phyloP scores from a whole-genome alignment of 2,888 invertebrate genomes.

The Drosophila limbata region DNA sequence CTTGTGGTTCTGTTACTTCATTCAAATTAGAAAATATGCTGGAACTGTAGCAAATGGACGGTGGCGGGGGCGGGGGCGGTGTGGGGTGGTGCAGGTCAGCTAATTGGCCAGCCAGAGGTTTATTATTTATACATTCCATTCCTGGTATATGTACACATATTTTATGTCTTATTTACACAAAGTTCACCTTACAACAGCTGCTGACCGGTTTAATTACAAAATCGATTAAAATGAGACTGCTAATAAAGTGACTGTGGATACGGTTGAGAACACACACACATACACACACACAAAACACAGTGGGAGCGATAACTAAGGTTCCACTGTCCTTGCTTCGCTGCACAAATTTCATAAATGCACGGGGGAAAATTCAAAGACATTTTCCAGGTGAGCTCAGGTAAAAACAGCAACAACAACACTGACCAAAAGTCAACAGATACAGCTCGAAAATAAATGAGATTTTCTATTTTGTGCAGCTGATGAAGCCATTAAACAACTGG shows the following conservation, averaged over 20 bases:
- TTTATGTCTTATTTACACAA: conserved; percentile 65
- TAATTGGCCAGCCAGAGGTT: conserved; percentile 70
- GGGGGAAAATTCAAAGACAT: conserved; percentile 27
- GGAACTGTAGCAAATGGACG: conserved; percentile 24
- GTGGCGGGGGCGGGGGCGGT: not conserved
- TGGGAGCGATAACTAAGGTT: not conserved
- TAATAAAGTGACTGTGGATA: conserved; percentile 39
- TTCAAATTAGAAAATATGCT: conserved; percentile 73
- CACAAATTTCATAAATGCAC: conserved; percentile 33
- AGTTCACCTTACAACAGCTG: conserved; percentile 54
- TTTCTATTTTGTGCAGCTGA: conserved; percentile 55
- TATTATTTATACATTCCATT: conserved; percentile 69
- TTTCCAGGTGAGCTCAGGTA: conserved; percentile 26
- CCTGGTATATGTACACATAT: conserved; percentile 19
- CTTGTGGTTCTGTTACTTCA: conserved; percentile 63
- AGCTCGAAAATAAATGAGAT: conserved; percentile 52
- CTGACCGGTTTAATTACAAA: conserved; percentile 57
- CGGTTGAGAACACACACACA: conserved; percentile 18
- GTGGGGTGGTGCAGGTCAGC: conserved; percentile 36
- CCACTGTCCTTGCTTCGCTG: conserved; percentile 36
- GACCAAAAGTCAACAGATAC: conserved; percentile 31
- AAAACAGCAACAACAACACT: conserved; percentile 9
- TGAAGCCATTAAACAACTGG: conserved; percentile 64
- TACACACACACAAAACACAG: not conserved
- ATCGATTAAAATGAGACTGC: conserved; percentile 61